Conservation (phyloP, 1,140 invertebrate genomes). For the Helicoverpa zea region DNA sequence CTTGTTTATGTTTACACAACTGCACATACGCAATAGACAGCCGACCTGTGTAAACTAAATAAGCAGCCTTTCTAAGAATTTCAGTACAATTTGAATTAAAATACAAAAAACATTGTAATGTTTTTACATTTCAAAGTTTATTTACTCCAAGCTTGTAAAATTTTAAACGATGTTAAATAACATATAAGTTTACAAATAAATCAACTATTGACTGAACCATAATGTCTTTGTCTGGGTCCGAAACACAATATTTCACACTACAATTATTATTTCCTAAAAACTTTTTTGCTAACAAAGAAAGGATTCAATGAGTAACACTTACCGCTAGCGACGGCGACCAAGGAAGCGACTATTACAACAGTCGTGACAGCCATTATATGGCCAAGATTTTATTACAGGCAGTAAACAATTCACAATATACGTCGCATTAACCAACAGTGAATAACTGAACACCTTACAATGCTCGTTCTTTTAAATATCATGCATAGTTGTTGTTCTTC, state of each 20-base stretch:
- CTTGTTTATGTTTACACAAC: background rate
- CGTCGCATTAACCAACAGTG: constrained; percentile 55
- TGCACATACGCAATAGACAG: background rate
- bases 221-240: no score
- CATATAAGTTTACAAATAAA: no score
- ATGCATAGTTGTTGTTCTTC: constrained; percentile 62
- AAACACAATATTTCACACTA: background rate
- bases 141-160: no score
- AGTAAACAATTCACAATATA: constrained; percentile 43
- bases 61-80: background rate
- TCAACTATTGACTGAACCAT: no score
- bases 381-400: constrained; percentile 43
- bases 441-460: constrained; percentile 63
- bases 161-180: no score
- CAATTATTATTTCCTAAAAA: background rate
- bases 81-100: no score
- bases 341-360: constrained; percentile 53
- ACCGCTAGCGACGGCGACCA: constrained; percentile 63
- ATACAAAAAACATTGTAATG: no score
- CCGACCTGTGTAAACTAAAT: no score
- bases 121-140: no score
- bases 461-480: constrained; percentile 69
- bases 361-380: constrained; percentile 64
- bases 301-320: constrained; percentile 47
- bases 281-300: background rate